Conservation (phyloP, 2,113 vertebrate genomes). For the Pteronura brasiliensis region DNA sequence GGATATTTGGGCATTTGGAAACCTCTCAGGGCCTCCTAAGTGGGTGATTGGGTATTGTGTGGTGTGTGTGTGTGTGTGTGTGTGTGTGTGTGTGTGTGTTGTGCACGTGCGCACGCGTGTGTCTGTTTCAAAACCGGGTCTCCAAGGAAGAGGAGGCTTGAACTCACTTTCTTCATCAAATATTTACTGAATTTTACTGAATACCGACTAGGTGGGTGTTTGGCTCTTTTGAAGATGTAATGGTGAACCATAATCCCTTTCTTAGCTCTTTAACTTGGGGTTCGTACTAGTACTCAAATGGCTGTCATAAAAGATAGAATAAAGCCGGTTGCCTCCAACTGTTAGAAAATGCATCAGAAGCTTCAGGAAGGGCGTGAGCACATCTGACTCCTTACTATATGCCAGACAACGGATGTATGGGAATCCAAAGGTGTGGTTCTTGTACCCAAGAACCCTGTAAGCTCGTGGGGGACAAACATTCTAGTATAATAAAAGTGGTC, state of each 20-base stretch:
- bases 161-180: slow-evolving; percentile 57
- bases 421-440: background rate
- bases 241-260: background rate
- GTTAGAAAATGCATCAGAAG: background rate
- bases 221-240: slow-evolving; percentile 14
- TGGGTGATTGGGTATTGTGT: background rate
- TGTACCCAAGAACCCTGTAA: background rate
- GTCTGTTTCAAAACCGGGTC: background rate
- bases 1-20: slow-evolving; percentile 14
- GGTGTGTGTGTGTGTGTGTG: background rate
- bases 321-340: background rate
- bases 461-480: background rate
- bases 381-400: background rate
- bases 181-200: slow-evolving; percentile 58
- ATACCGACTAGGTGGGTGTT: slow-evolving; percentile 19
- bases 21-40: background rate
- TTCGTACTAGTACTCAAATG: slow-evolving; percentile 18
- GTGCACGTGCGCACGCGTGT: background rate
- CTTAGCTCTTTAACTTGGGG: slow-evolving; percentile 31
- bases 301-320: slow-evolving; percentile 7
- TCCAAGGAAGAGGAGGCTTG: slow-evolving; percentile 23
- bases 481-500: background rate
- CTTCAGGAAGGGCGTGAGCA: background rate
- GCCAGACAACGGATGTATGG: background rate
- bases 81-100: background rate